Percentiles rank a stretch among this genome's conserved stretches.
These are phyloP conservation scores for Drosophila persimilis DNA, from an alignment of 1,140 invertebrate species.

Conservation along the genomic window DNA sequence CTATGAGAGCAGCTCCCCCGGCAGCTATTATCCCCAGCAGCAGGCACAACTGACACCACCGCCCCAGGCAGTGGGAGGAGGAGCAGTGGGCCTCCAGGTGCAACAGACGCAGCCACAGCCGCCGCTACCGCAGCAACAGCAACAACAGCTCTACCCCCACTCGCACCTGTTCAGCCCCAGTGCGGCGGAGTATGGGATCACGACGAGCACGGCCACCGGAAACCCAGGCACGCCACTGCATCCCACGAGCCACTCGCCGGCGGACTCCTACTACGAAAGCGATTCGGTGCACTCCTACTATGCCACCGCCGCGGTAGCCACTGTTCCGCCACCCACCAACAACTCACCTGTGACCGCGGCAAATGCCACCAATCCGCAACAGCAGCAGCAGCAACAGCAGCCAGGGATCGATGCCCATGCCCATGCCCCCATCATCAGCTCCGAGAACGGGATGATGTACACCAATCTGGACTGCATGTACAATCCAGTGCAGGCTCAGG, in stretches of 20 bases:
- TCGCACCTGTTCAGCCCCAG: constrained; percentile 82
- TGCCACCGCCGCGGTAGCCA: constrained; percentile 74
- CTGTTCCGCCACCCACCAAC: constrained; percentile 72
- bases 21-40: constrained; percentile 55
- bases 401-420: constrained; percentile 71
- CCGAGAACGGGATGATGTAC: constrained; percentile 93
- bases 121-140: constrained; percentile 40
- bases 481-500: constrained; percentile 9
- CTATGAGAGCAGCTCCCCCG: constrained; percentile 56
- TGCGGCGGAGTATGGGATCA: constrained; percentile 81
- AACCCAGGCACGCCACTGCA: constrained; percentile 64
- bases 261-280: constrained; percentile 77
- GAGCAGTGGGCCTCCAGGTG: constrained; percentile 30
- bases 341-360: constrained; percentile 80
- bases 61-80: constrained; percentile 20
- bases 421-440: constrained; percentile 88
- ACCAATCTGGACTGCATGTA: constrained; percentile 92
- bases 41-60: constrained; percentile 47
- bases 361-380: constrained; percentile 68
- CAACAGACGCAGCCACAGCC: constrained; percentile 49
- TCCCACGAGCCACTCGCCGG: constrained; percentile 74
- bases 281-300: constrained; percentile 80
- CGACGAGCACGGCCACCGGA: constrained; percentile 54
- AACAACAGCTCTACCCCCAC: constrained; percentile 61
- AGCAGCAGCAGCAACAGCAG: constrained; percentile 64